Base-by-base conservation (phyloP, 2,797 vertebrate genomes). In the Chaetophractus vellerosus region DNA sequence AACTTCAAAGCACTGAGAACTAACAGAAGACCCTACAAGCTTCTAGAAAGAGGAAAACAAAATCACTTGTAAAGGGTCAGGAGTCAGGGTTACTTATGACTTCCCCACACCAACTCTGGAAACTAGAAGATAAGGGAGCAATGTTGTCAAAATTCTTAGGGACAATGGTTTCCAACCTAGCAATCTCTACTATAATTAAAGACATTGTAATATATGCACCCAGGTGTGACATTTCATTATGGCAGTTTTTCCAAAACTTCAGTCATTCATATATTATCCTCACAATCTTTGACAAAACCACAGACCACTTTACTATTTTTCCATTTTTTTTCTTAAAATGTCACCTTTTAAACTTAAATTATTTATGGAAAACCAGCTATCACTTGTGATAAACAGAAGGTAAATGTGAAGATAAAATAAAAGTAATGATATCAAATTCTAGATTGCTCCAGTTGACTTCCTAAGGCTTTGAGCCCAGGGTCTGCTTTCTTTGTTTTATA, bases 371-470 rank as follows among this genome's bases (percentile, higher is more conserved):
- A 94, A 33, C 33, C 23, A 66, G 26, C 57, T 68, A 41, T 88
- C 64, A 36, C 15, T 90, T 86, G 5, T 33, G 78, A 92, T 85
- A 50, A 79, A 79, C 12, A 95, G 45, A 74, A 93, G 75, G 55
- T 52, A 69, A 74, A 31, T 61, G 28, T 36, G 52, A 93, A 69
- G 66, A 86, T 45, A 64, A 72, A 92, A n/a, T 4, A 63, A 90
- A 95, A 75, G 45, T 41, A 21, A 38, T 45, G 28, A n/a, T 19
- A 50, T 41, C 19, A 41, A 94, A 33, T 66, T 91, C 88, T 71
- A 41, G 18, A 36, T 80, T 59, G 28, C 33, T 86, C 33, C 90
- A 12, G 0, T 23, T 18, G 74, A 38, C 4, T 28, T 95, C 63
- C 68, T n/a, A 79, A 71, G 55, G 23, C 72, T 66, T 68, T 7